Conservation (phyloP, 2,113 vertebrate species). For the Neoarius graeffei region DNA sequence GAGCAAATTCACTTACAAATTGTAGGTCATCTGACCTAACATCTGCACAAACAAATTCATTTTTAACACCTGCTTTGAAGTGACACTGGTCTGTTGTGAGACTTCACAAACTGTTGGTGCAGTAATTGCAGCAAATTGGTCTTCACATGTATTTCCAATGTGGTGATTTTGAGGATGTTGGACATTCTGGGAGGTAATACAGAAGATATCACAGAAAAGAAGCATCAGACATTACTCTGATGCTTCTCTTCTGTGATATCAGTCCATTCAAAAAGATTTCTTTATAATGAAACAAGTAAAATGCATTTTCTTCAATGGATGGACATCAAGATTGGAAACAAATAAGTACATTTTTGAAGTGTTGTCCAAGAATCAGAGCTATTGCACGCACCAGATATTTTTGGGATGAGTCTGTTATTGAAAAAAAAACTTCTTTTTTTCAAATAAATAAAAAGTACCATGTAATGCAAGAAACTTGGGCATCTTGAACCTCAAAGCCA, state of each 20-base stretch:
- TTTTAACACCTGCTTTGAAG: conserved; percentile 25
- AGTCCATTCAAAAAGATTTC: not conserved
- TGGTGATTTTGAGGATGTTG: conserved; percentile 1
- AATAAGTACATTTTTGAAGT: not conserved
- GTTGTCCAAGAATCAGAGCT: not conserved
- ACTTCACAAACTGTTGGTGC: conserved; percentile 16
- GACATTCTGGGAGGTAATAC: not conserved
- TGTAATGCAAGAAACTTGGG: not conserved
- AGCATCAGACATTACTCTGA: not conserved
- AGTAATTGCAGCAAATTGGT: conserved; percentile 41
- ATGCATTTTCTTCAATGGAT: not conserved
- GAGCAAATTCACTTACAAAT: conserved; percentile 42
- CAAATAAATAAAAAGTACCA: not conserved
- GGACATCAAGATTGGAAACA: not conserved
- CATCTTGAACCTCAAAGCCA: not conserved
- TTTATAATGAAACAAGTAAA: not conserved
- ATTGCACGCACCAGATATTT: not conserved
- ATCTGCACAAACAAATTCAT: conserved; percentile 25
- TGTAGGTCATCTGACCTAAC: conserved; percentile 21
- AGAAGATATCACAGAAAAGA: too few species aligned
- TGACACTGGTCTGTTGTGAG: not conserved
- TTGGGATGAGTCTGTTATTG: not conserved
- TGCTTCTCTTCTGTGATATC: not conserved
- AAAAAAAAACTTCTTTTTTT: not conserved
- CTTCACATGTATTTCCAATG: conserved; percentile 6